Base-by-base conservation (phyloP, 2,797 vertebrate genomes). In the Alosa sapidissima region DNA sequence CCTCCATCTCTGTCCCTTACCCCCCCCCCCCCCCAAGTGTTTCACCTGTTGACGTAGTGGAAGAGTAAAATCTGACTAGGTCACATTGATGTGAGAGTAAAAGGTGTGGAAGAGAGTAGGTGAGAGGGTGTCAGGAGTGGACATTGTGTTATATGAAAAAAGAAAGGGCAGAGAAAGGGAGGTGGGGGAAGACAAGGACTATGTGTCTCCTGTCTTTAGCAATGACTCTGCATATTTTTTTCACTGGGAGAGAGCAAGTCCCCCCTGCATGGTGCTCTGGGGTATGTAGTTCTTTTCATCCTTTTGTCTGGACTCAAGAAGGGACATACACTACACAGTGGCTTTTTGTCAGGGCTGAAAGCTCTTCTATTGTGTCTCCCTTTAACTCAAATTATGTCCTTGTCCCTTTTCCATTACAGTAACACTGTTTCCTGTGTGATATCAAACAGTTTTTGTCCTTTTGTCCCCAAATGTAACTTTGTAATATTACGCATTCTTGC, bases 161-260 rank as follows among this genome's bases (percentile, higher is more conserved):
- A 48, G 81, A 21, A 9, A 36, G 47, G 81, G 58, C 58, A 47
- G 82, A 52, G 36, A 83, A 36, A 51, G 68, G 82, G 54, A 21
- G 13, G 21, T 3, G 33, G 33, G 52, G 11, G 16, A 28, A 52
- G 10, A 78, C 9, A 55, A 55, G 19, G 21, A 24, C 19, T 24
- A 10, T n/a, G 68, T 75, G 33, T 36, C 54, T 51, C 78, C n/a
- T 65, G 52, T 84, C 86, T 87, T 91, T 91, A 84, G 88, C 86
- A 24, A 88, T 94, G 95, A 95, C 91, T 93, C 89, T 90, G 94
- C 92, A 94, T 86, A 91, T 90, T 89, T 84, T 89, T 84, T 78
- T 19, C 72, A 6, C 36, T 19, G 36, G 36, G 41, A 45, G 36
- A 45, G 33, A 75, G 68, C 68, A 75, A 41, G 68, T 75, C 14